phyloP scores from a whole-genome alignment of 1,140 invertebrate species.

The Drosophila pallidifrons region DNA sequence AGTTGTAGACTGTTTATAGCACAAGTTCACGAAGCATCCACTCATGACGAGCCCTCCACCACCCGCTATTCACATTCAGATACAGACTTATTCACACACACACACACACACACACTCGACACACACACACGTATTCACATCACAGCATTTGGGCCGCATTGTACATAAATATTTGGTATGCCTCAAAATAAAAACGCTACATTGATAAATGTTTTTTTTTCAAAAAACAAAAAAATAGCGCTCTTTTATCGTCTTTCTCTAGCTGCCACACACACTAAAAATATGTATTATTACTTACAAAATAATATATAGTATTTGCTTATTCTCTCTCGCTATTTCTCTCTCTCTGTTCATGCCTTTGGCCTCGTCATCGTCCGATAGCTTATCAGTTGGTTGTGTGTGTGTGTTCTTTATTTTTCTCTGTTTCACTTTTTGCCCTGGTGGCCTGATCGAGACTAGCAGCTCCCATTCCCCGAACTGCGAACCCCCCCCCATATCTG shows the following conservation, averaged over 20 bases:
- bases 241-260: conserved; percentile 1
- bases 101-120: neutral
- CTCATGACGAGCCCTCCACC: conserved; percentile 8
- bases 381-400: conserved; percentile 33
- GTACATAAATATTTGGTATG: conserved; percentile 27
- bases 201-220: neutral
- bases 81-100: neutral
- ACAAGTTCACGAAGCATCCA: neutral
- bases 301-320: too few species aligned
- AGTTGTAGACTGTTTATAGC: conserved; percentile 74
- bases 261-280: too few species aligned
- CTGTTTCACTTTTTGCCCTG: conserved; percentile 31
- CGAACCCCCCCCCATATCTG: neutral
- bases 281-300: too few species aligned
- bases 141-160: conserved; percentile 11
- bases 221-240: neutral
- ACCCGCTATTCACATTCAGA: conserved; percentile 7
- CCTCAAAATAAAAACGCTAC: conserved; percentile 34
- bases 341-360: neutral
- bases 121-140: neutral
- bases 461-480: neutral
- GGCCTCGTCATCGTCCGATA: conserved; percentile 37
- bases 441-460: conserved; percentile 43
- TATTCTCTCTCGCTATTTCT: too few species aligned
- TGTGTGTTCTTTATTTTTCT: too few species aligned